These are phyloP conservation scores for Myrmophylax atrothorax DNA, from an alignment of 2,113 vertebrate genomes.

Conservation along the genomic window DNA sequence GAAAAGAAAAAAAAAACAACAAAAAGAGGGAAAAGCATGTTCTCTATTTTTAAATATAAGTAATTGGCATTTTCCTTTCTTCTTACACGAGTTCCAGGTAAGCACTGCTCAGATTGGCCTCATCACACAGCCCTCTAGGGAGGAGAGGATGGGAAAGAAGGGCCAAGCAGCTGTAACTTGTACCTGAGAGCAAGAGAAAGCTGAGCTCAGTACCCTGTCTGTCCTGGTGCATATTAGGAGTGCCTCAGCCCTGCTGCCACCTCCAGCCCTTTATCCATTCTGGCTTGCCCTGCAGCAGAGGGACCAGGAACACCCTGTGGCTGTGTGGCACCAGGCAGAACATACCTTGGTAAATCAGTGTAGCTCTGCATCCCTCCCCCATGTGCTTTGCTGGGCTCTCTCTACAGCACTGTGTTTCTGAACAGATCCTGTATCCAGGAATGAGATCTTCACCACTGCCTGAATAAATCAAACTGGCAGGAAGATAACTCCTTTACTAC, in stretches of 20 bases:
- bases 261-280: background rate
- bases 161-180: background rate
- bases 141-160: background rate
- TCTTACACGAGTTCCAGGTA: constrained; percentile 42
- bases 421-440: background rate
- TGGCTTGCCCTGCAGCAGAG: background rate
- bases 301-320: background rate
- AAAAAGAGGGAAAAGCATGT: background rate
- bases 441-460: background rate
- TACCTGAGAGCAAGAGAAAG: background rate
- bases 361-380: background rate
- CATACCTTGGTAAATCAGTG: background rate
- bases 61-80: constrained; percentile 67
- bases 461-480: background rate
- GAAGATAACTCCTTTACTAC: background rate
- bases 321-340: background rate
- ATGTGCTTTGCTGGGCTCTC: background rate
- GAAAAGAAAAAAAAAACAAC: background rate
- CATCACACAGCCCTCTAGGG: constrained; percentile 10
- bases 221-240: rapidly evolving
- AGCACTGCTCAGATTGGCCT: constrained; percentile 48
- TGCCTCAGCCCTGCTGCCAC: background rate
- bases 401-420: background rate
- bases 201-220: background rate
- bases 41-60: constrained; percentile 75